Conservation (phyloP, 2,888 invertebrate species). For the Meliscaeva auricollis region DNA sequence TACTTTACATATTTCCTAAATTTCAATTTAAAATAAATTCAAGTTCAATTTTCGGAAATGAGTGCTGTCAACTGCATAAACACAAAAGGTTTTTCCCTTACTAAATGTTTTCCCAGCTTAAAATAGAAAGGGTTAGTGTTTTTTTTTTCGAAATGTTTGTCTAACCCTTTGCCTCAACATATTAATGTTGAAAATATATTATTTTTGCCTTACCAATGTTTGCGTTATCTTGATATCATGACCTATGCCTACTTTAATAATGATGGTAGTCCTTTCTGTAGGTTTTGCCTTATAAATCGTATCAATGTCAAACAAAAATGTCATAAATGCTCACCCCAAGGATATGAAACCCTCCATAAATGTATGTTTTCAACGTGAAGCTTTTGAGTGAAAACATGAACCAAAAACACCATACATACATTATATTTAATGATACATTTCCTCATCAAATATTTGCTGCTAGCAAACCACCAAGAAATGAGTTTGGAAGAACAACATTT, state of each 20-base stretch:
- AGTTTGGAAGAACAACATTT: background rate
- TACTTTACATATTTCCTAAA: too few relatives aligned
- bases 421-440: conserved; percentile 16
- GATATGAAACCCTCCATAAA: conserved; percentile 6
- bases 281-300: conserved; percentile 1
- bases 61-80: conserved; percentile 13
- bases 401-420: background rate
- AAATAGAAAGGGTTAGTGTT: background rate
- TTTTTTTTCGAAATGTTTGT: background rate
- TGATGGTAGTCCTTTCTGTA: background rate
- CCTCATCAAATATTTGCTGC: conserved; percentile 36
- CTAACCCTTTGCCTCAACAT: conserved; percentile 11
- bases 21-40: too few relatives aligned
- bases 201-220: background rate
- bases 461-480: background rate
- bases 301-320: conserved; percentile 24
- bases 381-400: background rate
- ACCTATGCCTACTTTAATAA: too few relatives aligned
- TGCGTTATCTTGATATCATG: conserved; percentile 25
- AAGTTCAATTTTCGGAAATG: background rate
- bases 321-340: conserved; percentile 7
- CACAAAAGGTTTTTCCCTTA: background rate
- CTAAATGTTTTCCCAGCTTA: background rate
- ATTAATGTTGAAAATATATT: background rate
- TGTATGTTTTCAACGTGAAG: background rate